These are phyloP conservation scores for Myotis brandtii DNA, from an alignment of 2,113 vertebrate species.

Conservation along the genomic window DNA sequence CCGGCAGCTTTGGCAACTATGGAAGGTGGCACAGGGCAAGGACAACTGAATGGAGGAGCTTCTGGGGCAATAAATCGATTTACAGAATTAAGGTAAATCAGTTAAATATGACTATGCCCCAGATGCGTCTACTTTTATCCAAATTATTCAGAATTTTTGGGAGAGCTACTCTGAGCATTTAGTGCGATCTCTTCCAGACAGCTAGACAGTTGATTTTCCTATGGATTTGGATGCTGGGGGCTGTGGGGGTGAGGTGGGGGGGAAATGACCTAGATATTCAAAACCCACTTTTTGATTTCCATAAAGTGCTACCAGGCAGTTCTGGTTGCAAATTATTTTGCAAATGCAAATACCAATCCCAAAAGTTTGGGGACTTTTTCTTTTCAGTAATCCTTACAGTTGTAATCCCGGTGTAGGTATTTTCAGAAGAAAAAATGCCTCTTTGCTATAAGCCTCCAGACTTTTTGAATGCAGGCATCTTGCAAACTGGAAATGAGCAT, in stretches of 20 bases:
- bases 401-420: not conserved
- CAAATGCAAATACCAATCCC: conserved; percentile 68
- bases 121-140: not conserved
- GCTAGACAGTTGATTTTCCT: conserved; percentile 73
- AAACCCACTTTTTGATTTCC: conserved; percentile 68
- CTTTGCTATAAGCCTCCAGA: not conserved
- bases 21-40: not conserved
- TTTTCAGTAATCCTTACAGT: not conserved
- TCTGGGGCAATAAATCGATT: not conserved
- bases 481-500: not conserved
- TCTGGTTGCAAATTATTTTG: conserved; percentile 76
- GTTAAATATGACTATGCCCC: not conserved
- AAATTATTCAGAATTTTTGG: not conserved
- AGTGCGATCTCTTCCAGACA: not conserved
- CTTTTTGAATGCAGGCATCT: not conserved
- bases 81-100: conserved; percentile 40
- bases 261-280: conserved; percentile 68
- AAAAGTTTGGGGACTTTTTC: conserved; percentile 7
- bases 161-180: not conserved
- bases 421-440: conserved; percentile 39
- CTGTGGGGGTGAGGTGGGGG: no score
- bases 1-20: conserved; percentile 39
- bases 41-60: not conserved
- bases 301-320: conserved; percentile 68
- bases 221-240: conserved; percentile 60